phyloP scores from a whole-genome alignment of 2,113 vertebrate genomes.

The Platysteira castanea region DNA sequence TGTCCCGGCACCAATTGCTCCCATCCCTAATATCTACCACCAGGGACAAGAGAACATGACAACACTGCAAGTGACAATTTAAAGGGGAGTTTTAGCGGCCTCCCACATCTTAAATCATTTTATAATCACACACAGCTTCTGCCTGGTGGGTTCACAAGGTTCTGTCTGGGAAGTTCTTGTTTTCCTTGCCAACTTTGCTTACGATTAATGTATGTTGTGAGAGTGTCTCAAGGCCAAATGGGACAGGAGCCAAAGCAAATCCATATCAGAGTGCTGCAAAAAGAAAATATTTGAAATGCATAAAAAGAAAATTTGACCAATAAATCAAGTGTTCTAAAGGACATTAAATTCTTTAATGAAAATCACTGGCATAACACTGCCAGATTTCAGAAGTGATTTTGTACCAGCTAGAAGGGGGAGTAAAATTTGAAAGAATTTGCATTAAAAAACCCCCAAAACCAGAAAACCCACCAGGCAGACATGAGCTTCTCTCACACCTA shows the following conservation, averaged over 20 bases:
- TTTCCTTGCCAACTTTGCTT: not conserved
- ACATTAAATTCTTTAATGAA: not conserved
- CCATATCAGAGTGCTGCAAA: not conserved
- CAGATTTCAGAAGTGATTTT: not conserved
- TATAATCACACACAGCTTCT: not conserved
- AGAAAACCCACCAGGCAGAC: not conserved
- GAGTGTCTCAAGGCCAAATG: not conserved
- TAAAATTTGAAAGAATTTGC: not conserved
- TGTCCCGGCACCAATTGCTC: not conserved
- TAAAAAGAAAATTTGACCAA: not conserved
- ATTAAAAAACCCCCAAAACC: rapidly evolving
- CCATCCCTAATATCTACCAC: not conserved
- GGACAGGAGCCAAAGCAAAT: not conserved
- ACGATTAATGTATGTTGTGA: not conserved
- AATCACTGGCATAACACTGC: not conserved
- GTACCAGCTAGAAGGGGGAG: not conserved
- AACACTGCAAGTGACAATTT: not conserved
- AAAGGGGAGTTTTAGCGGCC: not conserved
- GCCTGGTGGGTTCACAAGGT: not conserved
- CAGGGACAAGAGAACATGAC: not conserved
- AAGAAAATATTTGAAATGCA: not conserved
- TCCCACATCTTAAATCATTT: not conserved
- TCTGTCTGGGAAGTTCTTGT: not conserved
- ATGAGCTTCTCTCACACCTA: not conserved
- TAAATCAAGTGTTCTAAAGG: not conserved